Conservation (phyloP, 2,797 vertebrate genomes). For the Semaprochilodus insignis region DNA sequence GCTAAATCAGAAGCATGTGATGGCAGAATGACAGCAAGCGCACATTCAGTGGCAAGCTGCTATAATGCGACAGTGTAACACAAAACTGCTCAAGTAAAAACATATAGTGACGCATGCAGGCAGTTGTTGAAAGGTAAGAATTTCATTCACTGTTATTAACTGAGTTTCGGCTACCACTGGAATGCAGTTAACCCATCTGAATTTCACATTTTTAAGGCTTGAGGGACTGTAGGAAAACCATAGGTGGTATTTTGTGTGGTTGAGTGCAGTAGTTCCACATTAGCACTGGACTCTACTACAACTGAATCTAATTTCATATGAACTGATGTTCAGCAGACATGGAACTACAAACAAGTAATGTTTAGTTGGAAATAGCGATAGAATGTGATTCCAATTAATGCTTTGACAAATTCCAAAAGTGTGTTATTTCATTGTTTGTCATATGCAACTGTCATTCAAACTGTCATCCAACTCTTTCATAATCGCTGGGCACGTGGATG, state of each 20-base stretch:
- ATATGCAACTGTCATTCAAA: background rate
- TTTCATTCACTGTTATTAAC: conserved; percentile 33
- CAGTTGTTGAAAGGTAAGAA: conserved; percentile 32
- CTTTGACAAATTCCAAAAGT: background rate
- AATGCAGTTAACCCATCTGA: conserved; percentile 34
- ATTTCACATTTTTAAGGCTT: conserved; percentile 22
- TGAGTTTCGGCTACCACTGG: background rate
- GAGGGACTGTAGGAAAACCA: background rate
- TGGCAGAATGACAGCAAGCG: conserved; percentile 41
- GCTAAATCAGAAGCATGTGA: conserved; percentile 57
- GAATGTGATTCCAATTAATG: no score
- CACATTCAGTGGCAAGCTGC: conserved; percentile 40
- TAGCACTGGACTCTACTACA: background rate
- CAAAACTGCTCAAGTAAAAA: conserved; percentile 18
- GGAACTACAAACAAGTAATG: background rate
- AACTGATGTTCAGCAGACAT: background rate
- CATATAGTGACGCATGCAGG: background rate
- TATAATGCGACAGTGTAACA: conserved; percentile 33
- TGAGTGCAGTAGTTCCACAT: conserved; percentile 4
- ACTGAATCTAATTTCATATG: background rate
- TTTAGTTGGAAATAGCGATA: background rate
- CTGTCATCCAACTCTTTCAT: no score
- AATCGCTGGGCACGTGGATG: no score
- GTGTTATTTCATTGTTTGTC: background rate
- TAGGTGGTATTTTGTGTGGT: conserved; percentile 19